Base-by-base conservation (phyloP, 2,113 vertebrate species). In the Gnathochromis pfefferi region DNA sequence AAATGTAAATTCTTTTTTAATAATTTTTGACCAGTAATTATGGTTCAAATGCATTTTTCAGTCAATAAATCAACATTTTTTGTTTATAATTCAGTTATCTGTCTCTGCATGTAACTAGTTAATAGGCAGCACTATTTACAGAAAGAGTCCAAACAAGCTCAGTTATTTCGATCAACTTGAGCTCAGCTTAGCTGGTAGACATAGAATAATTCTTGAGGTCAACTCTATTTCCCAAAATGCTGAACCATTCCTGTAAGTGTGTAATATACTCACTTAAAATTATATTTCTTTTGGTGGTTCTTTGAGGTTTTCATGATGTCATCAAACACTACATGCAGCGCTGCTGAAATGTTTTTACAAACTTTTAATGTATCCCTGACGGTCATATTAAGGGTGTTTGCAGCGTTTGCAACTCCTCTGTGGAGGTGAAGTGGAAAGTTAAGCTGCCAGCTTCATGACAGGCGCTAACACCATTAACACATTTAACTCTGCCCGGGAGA, bases 361-460 rank as follows among this genome's bases (percentile, higher is more conserved):
- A 85, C 70, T 31, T 90, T 90, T 86, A 92, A 93, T 92, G 73
- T 40, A 57, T 88, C 89, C 88, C 94, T 85, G 81, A 63, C 84
- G 93, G 80, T 89, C 82, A 45, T 73, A 87, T 90, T 91, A 87
- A 60, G 63, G 21, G 63, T 88, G 85, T 89, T 87, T 89, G 88
- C 55, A 85, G 53, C 55, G 40, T 80, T 33, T 54, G 26, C 21
- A 23, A 35, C 86, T 89, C 83, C 86, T 89, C 57, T 51, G 53
- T 55, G 91, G 63, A 84, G 84, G 85, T 87, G 83, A 88, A 87
- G 90, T 91, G 90, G 93, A 95, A 94, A 93, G 75, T 91, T 17
- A 81, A 82, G 87, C 85, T 89, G 94, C 93, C 94, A 93, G 87
- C 88, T 82, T 81, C 84, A 91, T 91, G 87, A 91, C 92, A 87